Evolutionary conservation across 2,113 vertebrate genomes (phyloP).

Genomic region (Tragelaphus buxtoni): DNA sequence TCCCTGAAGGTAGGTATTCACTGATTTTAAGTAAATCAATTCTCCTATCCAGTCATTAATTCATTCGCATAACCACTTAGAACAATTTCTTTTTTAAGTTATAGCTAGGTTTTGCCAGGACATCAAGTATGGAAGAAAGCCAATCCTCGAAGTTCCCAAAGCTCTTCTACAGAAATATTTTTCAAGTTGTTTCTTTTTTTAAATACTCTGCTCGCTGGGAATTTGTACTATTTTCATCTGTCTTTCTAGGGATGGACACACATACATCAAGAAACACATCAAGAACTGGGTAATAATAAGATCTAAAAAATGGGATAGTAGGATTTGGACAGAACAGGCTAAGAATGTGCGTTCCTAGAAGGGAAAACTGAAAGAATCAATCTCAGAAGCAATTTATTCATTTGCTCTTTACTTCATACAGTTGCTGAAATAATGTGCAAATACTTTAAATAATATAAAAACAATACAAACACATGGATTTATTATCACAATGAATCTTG

Average conservation of each 20-base stretch:
- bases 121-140: not conserved
- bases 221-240: not conserved
- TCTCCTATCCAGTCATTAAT: not conserved
- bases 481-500: not conserved
- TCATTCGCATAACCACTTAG: not conserved
- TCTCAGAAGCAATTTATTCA: slow-evolving; percentile 13
- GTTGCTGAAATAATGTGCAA: slow-evolving; percentile 14
- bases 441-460: not conserved
- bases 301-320: not conserved
- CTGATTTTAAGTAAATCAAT: not conserved
- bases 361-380: not conserved
- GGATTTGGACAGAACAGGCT: not conserved
- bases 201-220: not conserved
- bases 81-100: slow-evolving; percentile 5
- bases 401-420: not conserved
- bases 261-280: not conserved
- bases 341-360: not conserved
- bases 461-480: not conserved
- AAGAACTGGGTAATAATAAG: slow-evolving; percentile 30
- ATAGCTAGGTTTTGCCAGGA: not conserved
- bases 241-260: not conserved
- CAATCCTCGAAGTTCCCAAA: not conserved
- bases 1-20: not conserved
- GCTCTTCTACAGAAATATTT: slow-evolving; percentile 5
- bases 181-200: not conserved